Conservation (phyloP, 2,888 invertebrate genomes). For the Liposcelis brunnea region DNA sequence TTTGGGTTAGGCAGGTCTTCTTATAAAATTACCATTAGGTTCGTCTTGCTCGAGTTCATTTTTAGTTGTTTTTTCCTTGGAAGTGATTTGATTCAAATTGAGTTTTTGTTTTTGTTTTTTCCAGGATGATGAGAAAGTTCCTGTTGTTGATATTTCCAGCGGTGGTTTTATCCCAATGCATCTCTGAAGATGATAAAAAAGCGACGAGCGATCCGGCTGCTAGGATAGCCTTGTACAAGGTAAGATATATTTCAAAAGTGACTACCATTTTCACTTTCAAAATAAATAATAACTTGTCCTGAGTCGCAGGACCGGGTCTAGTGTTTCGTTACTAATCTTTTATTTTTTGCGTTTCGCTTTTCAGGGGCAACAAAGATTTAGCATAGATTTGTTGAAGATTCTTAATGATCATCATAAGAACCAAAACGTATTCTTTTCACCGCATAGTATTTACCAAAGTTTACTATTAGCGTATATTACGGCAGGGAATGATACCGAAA, state of each 20-base stretch:
- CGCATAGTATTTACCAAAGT: constrained; percentile 70
- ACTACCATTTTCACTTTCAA: no score
- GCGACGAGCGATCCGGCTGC: constrained; percentile 21
- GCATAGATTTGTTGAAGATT: constrained; percentile 48
- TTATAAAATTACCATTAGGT: no score
- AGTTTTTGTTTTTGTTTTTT: no score
- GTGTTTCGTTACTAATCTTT: no score
- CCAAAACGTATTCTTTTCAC: constrained; percentile 74
- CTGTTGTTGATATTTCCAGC: constrained; percentile 14
- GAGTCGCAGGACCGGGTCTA: no score
- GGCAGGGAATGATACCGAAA: constrained; percentile 51
- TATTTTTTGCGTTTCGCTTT: not conserved
- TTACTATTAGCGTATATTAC: constrained; percentile 63
- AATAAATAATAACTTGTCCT: no score
- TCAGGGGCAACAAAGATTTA: constrained; percentile 45
- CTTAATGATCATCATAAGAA: constrained; percentile 44
- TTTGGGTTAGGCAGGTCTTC: no score
- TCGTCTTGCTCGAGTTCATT: no score
- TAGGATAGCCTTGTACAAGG: constrained; percentile 32
- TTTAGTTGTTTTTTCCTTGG: no score
- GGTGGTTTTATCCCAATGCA: constrained; percentile 26
- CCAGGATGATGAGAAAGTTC: constrained; percentile 10
- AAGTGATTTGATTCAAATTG: no score
- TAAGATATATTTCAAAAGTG: not conserved
- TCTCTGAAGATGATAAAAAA: constrained; percentile 29